Base-by-base conservation (phyloP, 1,140 invertebrate species). In the Cydia pomonella region DNA sequence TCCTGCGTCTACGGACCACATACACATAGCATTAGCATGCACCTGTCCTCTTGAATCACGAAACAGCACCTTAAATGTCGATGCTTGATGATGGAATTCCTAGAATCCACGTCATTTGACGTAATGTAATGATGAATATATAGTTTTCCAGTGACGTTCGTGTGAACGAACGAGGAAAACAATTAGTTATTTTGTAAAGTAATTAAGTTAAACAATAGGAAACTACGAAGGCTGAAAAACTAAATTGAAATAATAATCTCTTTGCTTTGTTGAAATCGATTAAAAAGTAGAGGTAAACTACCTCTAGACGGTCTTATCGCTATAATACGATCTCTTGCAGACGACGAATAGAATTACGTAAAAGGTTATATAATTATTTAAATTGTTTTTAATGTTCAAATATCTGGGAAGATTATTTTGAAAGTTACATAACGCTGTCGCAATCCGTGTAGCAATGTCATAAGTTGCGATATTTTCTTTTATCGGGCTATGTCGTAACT, bases 401-500 rank as follows among this genome's bases (percentile, higher is more conserved):
- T 59, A 59, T 23, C 21, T 2, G 9, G 21, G 53, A 59, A 59
- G 21, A 59, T 59, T 23, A 59, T 59, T 59, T 23, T 59, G 12
- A n/a, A 23, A 59, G 18, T 59, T 59, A 59, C 53, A n/a, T 59
- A 59, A 59, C 53, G 53, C 18, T 59, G 53, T 59, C 18, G 53
- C 53, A 59, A 59, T n/a, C 18, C 53, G n/a, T 59, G 21, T 59
- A 59, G 21, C 2, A 23, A 59, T 59, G 53, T 59, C 53, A 59
- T 59, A 59, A 59, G 53, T 59, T 59, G 53, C 53, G 53, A 59
- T 59, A 59, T 59, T 59, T 59, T 59, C 50, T 59, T 59, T 59
- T 59, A 59, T 59, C 50, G 50, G 6, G 47, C 50, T 16, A 9
- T 59, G 21, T 59, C 21, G 53, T 59, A 59, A 59, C n/a, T 12